Base-by-base conservation (phyloP, 2,888 invertebrate genomes). In the Eupithecia pulchellata region DNA sequence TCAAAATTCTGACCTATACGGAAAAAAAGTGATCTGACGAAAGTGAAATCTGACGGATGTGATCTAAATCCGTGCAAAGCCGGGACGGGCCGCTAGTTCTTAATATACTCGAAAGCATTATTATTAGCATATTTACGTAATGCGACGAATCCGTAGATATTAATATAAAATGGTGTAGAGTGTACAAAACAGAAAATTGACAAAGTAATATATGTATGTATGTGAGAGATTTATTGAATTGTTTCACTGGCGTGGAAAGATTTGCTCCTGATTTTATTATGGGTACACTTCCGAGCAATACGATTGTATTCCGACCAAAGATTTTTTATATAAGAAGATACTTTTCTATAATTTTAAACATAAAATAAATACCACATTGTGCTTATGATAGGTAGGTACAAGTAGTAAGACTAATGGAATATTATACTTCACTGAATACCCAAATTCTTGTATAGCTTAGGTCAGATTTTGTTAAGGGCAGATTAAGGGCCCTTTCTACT, bases 211-310 rank as follows among this genome's bases (percentile, higher is more conserved):
- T 60, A 60, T 60, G 58, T 30, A 58, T 30, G 58, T 55, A 77
- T 71, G 69, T 47, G 36, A 52, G 30, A 64, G 65, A 67, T 75
- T 75, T 77, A 75, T 73, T 65, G 70, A 58, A 74, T 67, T 58
- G 69, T 55, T 69, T 61, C 77, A 64, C 60, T 68, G 66, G 55
- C 14, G 65, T 72, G 74, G 68, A 77, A 73, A 67, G 42, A 52
- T 60, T 69, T 61, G 67, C 61, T 42, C 17, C 42, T 65, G 64
- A 66, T 68, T 69, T 65, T 60, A 69, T 71, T 72, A 72, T 62
- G 20, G 32, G 64, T 65, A 47, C 29, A 64, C 64, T 64, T 64
- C 20, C 64, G 64, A 64, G 64, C 47, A 64, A 47, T 8, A 27
- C 14, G 25, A 62, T 62, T 39, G 36, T 62, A 8, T 25, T 52